Evolutionary conservation across 2,113 vertebrate species (phyloP).

Genomic region (Heloderma charlesbogerti): DNA sequence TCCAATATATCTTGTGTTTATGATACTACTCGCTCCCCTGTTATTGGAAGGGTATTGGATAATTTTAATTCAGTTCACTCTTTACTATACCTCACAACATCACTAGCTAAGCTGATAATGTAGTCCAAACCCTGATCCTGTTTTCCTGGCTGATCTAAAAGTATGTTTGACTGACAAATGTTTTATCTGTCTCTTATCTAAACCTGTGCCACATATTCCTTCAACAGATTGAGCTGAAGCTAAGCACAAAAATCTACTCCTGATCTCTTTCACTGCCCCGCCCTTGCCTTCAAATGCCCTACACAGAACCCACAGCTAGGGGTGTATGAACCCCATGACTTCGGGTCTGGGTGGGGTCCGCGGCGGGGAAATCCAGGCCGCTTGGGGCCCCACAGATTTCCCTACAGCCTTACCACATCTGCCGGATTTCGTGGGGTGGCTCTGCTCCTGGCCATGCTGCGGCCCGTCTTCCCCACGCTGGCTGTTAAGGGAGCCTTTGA

Average conservation of each 20-base stretch:
- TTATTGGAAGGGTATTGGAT: too few species aligned
- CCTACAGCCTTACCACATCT: too few species aligned
- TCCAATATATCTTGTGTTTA: background rate
- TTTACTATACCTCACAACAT: constrained; percentile 26
- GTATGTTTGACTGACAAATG: constrained; percentile 2
- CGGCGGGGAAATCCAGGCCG: too few species aligned
- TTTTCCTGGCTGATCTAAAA: constrained; percentile 23
- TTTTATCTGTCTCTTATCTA: constrained; percentile 36
- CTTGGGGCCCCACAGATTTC: too few species aligned
- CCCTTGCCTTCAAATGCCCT: constrained; percentile 24
- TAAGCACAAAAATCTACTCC: background rate
- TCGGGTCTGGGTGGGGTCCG: too few species aligned
- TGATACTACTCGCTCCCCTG: background rate
- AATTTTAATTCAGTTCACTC: background rate
- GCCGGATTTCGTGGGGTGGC: too few species aligned
- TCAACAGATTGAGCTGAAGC: constrained; percentile 22
- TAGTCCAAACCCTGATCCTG: background rate
- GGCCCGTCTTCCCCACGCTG: too few species aligned
- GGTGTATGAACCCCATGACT: too few species aligned
- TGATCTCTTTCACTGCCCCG: background rate
- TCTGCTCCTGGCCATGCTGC: too few species aligned
- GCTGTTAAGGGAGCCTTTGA: too few species aligned
- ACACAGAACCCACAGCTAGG: background rate
- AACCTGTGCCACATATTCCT: constrained; percentile 5
- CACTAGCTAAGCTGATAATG: background rate